These are phyloP conservation scores for Parazoanthus darwini DNA, from an alignment of 92 coral and sea anemone species.

Conservation along the genomic window DNA sequence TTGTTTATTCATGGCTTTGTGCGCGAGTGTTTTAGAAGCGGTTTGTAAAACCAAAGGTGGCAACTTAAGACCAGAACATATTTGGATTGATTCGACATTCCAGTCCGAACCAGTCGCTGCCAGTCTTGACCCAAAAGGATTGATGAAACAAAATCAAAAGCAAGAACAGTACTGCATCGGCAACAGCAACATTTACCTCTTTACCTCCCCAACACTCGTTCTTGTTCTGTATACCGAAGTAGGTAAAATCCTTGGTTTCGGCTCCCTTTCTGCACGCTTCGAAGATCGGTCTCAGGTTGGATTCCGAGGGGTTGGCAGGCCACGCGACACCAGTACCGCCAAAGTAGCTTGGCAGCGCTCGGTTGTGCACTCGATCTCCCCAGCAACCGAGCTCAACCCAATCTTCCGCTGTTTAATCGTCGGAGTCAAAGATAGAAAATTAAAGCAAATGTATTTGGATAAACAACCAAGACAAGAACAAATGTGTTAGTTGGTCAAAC, in stretches of 20 bases:
- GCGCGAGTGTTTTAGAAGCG: no score
- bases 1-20: no score
- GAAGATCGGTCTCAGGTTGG: conserved; percentile 18
- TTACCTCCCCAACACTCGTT: conserved; percentile 30
- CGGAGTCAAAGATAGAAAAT: not conserved
- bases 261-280: conserved; percentile 36
- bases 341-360: conserved; percentile 12
- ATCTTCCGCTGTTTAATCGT: conserved; percentile 18
- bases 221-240: conserved; percentile 39
- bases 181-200: not conserved
- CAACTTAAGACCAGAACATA: no score
- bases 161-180: no score
- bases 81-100: no score
- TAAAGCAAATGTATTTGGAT: not conserved
- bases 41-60: no score
- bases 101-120: no score
- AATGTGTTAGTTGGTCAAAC: no score
- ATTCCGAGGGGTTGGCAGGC: conserved; percentile 15
- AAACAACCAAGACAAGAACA: not conserved
- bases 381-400: conserved; percentile 32
- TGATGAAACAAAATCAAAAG: not conserved
- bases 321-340: conserved; percentile 9
- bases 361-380: conserved; percentile 9
- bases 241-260: conserved; percentile 4
- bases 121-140: not conserved